Conservation (phyloP, 2,888 invertebrate genomes). For the Trachelus iudaicus region DNA sequence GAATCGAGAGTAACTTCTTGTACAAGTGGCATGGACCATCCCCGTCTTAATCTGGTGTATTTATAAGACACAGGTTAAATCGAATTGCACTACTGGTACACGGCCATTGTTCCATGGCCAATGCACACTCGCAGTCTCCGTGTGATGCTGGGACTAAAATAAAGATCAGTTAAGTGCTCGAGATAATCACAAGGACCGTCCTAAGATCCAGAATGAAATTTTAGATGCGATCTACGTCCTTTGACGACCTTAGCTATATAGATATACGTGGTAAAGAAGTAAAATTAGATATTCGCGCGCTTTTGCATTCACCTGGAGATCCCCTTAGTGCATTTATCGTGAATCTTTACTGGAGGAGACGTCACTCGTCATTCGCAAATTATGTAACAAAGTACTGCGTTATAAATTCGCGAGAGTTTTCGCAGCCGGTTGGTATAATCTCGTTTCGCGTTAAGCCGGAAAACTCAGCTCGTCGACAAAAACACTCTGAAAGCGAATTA, state of each 20-base stretch:
- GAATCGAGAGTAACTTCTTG: not conserved
- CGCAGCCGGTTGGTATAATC: constrained; percentile 38
- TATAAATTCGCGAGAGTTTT: constrained; percentile 50
- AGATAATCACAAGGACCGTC: not conserved
- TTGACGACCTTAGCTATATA: too few species aligned
- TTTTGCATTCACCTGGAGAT: not conserved
- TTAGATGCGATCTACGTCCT: too few species aligned
- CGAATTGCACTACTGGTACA: not conserved
- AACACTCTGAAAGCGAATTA: constrained; percentile 40
- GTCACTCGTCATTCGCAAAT: constrained; percentile 47
- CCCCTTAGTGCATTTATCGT: not conserved
- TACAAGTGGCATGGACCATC: not conserved
- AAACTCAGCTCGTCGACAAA: constrained; percentile 31
- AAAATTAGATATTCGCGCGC: not conserved
- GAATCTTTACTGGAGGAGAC: constrained; percentile 2
- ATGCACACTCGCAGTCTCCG: not conserved
- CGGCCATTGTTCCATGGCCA: not conserved
- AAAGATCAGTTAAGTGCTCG: not conserved
- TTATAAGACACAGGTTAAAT: not conserved
- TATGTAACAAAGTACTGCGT: constrained; percentile 40
- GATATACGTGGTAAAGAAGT: too few species aligned
- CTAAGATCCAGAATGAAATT: not conserved
- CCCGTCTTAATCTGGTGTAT: not conserved
- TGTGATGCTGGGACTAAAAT: not conserved
- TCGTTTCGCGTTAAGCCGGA: constrained; percentile 35